Evolutionary conservation across 1,140 invertebrate species (phyloP).

Genomic region (Drosophila bifasciata): DNA sequence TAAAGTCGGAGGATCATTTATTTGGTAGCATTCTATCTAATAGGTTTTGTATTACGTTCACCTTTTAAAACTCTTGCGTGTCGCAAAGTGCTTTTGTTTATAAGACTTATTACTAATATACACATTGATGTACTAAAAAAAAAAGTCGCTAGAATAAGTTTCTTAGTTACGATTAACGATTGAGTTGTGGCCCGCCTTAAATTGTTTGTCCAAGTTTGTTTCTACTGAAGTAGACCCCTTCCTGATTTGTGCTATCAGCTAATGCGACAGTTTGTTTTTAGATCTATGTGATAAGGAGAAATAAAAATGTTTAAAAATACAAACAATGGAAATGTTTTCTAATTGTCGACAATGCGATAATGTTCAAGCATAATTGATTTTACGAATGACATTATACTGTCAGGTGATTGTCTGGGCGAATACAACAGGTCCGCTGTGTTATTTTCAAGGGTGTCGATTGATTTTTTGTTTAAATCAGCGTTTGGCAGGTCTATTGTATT

Average conservation of each 20-base stretch:
- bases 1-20: constrained; percentile 36
- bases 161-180: constrained; percentile 14
- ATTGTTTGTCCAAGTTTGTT: constrained; percentile 49
- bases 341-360: constrained; percentile 13
- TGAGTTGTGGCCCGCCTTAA: constrained; percentile 8
- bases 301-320: constrained; percentile 31
- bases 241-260: constrained; percentile 2
- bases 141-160: constrained; percentile 45
- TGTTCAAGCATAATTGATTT: constrained; percentile 3
- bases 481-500: no score
- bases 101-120: constrained; percentile 51
- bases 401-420: no score
- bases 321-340: constrained; percentile 18
- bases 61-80: constrained; percentile 42
- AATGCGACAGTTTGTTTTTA: constrained; percentile 45
- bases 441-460: no score
- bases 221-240: constrained; percentile 18
- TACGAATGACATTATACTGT: no score
- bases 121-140: constrained; percentile 43
- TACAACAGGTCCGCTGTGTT: no score
- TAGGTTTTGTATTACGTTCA: constrained; percentile 56
- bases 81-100: constrained; percentile 56
- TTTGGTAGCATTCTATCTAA: constrained; percentile 19
- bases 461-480: no score
- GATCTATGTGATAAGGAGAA: constrained; percentile 35